phyloP scores from a whole-genome alignment of 2,888 invertebrate genomes.

The Yponomeuta evonymella region DNA sequence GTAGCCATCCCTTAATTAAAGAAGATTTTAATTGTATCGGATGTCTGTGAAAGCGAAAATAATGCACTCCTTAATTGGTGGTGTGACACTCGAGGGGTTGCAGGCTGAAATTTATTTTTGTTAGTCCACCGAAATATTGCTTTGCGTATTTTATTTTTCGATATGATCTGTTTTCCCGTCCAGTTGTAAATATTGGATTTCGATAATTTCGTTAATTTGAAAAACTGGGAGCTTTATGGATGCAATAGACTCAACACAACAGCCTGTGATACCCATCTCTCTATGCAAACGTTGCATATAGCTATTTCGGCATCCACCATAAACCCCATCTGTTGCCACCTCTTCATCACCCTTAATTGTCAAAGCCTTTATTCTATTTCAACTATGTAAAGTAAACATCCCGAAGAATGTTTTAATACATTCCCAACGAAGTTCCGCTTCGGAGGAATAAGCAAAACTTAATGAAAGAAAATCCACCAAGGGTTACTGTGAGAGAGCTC shows the following conservation, averaged over 20 bases:
- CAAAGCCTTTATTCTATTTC: conserved; percentile 76
- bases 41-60: conserved; percentile 76
- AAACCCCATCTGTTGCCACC: conserved; percentile 73
- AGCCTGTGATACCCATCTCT: conserved; percentile 53
- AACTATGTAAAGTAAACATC: conserved; percentile 75
- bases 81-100: conserved; percentile 39
- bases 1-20: conserved; percentile 76
- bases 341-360: conserved; percentile 76
- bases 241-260: conserved; percentile 32
- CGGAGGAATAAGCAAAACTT: conserved; percentile 65
- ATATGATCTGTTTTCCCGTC: conserved; percentile 32
- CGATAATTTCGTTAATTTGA: background rate
- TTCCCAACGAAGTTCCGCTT: conserved; percentile 70
- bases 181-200: conserved; percentile 10
- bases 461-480: conserved; percentile 26
- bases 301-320: conserved; percentile 28
- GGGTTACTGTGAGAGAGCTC: conserved; percentile 43
- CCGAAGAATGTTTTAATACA: conserved; percentile 74
- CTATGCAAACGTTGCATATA: conserved; percentile 47
- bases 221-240: background rate
- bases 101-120: conserved; percentile 65
- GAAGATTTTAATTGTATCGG: conserved; percentile 78
- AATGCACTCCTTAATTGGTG: conserved; percentile 72
- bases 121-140: conserved; percentile 56
- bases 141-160: conserved; percentile 52